Base-by-base conservation (phyloP, 2,797 vertebrate genomes). In the Diplodus puntazzo region DNA sequence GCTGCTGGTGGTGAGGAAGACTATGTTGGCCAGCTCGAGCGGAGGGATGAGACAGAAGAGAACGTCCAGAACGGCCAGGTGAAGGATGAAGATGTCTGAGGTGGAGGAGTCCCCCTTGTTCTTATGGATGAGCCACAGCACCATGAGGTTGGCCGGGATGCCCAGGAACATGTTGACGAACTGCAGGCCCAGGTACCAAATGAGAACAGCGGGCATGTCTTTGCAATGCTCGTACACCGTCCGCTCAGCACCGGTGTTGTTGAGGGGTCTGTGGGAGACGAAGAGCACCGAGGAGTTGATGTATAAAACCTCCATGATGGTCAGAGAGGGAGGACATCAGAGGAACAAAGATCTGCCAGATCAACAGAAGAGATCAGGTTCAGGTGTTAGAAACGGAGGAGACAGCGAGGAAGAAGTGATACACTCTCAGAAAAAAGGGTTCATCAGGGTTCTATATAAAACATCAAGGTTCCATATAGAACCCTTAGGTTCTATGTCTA, bases 111-210 rank as follows among this genome's bases (percentile, higher is more conserved):
- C 95, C 0, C 79, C 77, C 52, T 92, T 94, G 85, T 92, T 95
- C 66, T 84, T 93, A 53, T 43, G 89, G 48, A 96, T 93, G 75
- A 95, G 91, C 95, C 95, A 95, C 48, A 96, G 89, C 30, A 96
- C 95, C 72, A 84, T 92, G 79, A 95, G 14, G 83, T 96, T 96
- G 53, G 95, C 89, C 0, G 95, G 96, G 75, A 95, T 92, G 43
- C 95, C 96, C 64, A 96, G 63, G 83, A 95, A 92, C 94, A 96
- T 95, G 90, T 96, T 96, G 16, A 93, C 69, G 45, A 94, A 91
- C 92, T 96, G 94, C 66, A 96, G 70, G 60, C 59, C 23, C 45
- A 96, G 68, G 70, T 96, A 96, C 87, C 94, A 95, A 59, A 95
- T 85, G 30, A 95, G 49, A 2, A 90, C 85, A 0, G 58, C 81